Base-by-base conservation (phyloP, 1,140 invertebrate species). In the Gonatopus flavifemur region DNA sequence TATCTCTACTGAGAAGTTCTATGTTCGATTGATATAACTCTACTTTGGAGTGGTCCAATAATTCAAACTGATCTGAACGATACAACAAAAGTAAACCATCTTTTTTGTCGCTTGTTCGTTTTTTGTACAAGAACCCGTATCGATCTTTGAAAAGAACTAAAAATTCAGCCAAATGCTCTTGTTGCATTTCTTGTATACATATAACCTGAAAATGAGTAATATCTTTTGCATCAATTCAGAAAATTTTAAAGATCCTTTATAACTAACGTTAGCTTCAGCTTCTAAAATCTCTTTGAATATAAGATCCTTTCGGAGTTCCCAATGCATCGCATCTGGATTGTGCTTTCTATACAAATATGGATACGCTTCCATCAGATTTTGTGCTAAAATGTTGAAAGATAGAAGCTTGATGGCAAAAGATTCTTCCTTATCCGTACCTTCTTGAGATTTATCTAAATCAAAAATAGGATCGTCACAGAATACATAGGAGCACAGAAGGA, bases 371-470 rank as follows among this genome's bases (percentile, higher is more conserved):
- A 96, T 55, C 21, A 96, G 77, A 54, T 86, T 81, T 75, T 96
- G 94, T 0, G 93, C 88, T 24, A 97, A 73, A 25, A 97, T 86
- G 77, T 98, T 97, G 69, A 95, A 97, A 0, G 86, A 90, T 57
- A 93, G 66, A 9, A 85, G 19, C 48, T 53, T 67, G 8, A 64
- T 54, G 55, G 62, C 79, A 74, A 68, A 78, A 50, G 18, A 55
- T 25, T 71, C 57, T 32, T 59, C 62, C 6, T 42, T 13, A 57
- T 59, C 66, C 10, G 48, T 42, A 38, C 16, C 40, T 55, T 66
- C 16, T 57, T 49, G 5, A 33, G 16, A 35, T 35, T 35, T 35
- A 12, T 28, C 12, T 28, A 28, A 28, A 28, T 28, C 12, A 12
- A 6, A 6, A 28, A 6, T 28, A 12, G 12, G 6, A 28, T 28